phyloP scores from a whole-genome alignment of 2,113 vertebrate species.

The Pitta sordida region DNA sequence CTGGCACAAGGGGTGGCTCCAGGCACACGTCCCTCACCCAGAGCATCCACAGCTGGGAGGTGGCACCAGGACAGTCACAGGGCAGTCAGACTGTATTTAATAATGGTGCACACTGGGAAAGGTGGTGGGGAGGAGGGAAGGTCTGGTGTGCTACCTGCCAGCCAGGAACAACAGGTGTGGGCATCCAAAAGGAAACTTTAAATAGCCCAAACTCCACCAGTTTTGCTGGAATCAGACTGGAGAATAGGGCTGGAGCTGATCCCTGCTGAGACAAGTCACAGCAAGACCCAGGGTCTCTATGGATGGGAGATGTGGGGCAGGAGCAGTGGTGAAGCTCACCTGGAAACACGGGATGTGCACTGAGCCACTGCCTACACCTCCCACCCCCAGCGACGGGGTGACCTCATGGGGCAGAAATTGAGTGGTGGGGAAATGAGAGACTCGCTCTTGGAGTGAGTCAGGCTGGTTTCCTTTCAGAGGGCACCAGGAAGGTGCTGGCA shows the following conservation, averaged over 20 bases:
- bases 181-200: neutral
- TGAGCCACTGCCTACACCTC: neutral
- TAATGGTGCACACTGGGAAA: neutral
- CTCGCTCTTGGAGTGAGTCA: neutral
- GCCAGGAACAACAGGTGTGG: neutral
- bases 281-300: rapidly evolving
- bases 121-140: neutral
- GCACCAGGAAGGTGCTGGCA: neutral
- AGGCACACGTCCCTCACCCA: neutral
- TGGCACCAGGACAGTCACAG: neutral
- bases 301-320: neutral
- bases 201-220: neutral
- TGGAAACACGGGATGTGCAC: neutral
- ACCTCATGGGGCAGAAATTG: neutral
- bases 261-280: neutral
- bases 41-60: neutral
- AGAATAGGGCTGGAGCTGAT: neutral
- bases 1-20: neutral
- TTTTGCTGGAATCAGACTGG: neutral
- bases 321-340: neutral
- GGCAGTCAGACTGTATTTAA: neutral
- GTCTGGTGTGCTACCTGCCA: neutral
- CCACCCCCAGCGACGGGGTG: neutral
- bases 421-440: neutral
- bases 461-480: neutral